These are phyloP conservation scores for Pyrgus malvae DNA, from an alignment of 2,888 invertebrate genomes.

Conservation along the genomic window DNA sequence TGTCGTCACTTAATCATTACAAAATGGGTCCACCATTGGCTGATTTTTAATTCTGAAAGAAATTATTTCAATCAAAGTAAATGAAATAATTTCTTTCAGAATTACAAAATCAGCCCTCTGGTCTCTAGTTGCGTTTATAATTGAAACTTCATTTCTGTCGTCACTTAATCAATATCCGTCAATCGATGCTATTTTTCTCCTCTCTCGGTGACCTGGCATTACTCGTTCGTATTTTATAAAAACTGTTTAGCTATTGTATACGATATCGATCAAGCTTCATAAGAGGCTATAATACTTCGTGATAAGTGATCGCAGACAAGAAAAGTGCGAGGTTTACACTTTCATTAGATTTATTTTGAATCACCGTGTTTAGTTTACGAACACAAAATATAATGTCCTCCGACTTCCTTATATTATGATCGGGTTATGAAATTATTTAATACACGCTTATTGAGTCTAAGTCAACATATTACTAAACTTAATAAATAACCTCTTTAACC, in stretches of 20 bases:
- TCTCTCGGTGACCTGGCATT: background rate
- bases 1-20: conserved; percentile 14
- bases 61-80: too few relatives aligned
- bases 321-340: background rate
- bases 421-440: too few relatives aligned
- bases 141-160: conserved; percentile 3
- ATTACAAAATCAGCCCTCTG: too few relatives aligned
- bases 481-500: too few relatives aligned
- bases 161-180: conserved; percentile 13
- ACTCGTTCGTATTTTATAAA: background rate
- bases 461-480: too few relatives aligned
- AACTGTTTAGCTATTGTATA: conserved; percentile 1
- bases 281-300: conserved; percentile 3
- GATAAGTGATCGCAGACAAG: background rate
- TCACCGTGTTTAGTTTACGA: too few relatives aligned
- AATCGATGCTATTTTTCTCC: background rate
- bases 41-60: too few relatives aligned
- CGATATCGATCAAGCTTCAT: conserved; percentile 5
- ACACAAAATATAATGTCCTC: too few relatives aligned
- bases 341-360: background rate
- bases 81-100: too few relatives aligned
- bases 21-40: too few relatives aligned
- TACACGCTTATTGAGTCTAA: too few relatives aligned
- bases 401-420: too few relatives aligned
- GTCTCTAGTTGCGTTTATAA: conserved; percentile 8